These are phyloP conservation scores for Steinernema feltiae DNA, from an alignment of 1,140 invertebrate genomes.

Conservation along the genomic window DNA sequence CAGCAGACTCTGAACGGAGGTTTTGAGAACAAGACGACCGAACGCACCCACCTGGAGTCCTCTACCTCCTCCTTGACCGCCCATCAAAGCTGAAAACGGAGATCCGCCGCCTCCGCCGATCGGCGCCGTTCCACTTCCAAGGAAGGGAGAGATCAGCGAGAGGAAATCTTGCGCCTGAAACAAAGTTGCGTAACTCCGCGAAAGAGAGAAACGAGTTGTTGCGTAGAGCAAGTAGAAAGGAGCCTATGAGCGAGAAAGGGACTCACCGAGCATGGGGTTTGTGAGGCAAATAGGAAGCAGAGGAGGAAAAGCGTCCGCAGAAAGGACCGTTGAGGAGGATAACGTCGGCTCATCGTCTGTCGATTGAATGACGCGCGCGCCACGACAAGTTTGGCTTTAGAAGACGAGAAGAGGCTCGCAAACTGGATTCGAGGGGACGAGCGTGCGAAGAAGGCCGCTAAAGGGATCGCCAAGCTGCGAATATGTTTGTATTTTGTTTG, in stretches of 20 bases:
- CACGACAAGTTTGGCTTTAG: background rate
- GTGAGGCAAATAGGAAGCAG: background rate
- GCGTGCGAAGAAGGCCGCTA: background rate
- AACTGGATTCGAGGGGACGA: background rate
- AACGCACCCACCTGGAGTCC: background rate
- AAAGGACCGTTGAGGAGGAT: background rate
- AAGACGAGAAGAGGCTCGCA: background rate
- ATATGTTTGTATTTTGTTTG: conserved; percentile 15
- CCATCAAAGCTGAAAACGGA: conserved; percentile 10
- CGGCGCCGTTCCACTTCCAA: conserved; percentile 1
- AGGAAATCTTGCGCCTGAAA: conserved; percentile 28
- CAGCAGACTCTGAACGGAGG: background rate
- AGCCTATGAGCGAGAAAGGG: too few species aligned
- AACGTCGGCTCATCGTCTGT: background rate
- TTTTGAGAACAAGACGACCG: background rate
- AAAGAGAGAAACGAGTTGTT: background rate
- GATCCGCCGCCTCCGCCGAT: conserved; percentile 23
- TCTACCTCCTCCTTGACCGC: background rate
- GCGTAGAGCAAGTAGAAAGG: too few species aligned
- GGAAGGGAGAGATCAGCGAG: conserved; percentile 20
- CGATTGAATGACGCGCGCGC: background rate
- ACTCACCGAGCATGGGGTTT: background rate
- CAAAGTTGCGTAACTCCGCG: background rate
- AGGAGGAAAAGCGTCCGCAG: background rate
- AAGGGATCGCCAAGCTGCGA: background rate